These are phyloP conservation scores for Apeltes quadracus DNA, from an alignment of 2,113 vertebrate genomes.

Conservation along the genomic window DNA sequence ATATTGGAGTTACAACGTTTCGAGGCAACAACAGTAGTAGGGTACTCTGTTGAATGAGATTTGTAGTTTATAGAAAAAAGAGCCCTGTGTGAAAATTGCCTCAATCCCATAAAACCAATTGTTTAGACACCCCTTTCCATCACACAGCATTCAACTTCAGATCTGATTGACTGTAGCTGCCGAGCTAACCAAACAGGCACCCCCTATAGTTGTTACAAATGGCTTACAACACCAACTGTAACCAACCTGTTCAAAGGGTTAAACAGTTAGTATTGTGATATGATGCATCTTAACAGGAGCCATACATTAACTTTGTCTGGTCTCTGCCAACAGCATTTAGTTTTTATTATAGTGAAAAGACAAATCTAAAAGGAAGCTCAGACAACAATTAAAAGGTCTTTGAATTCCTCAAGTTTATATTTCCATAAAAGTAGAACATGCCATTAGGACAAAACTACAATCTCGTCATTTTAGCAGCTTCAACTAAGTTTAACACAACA, in stretches of 20 bases:
- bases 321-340: constrained; percentile 21
- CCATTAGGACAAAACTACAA: background rate
- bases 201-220: background rate
- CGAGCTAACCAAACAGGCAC: background rate
- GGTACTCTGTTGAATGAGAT: constrained; percentile 30
- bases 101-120: background rate
- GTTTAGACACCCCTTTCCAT: constrained; percentile 13
- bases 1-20: constrained; percentile 24
- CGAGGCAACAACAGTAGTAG: constrained; percentile 44
- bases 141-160: background rate
- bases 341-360: constrained; percentile 20
- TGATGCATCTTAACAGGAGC: constrained; percentile 1
- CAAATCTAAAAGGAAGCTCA: constrained; percentile 12
- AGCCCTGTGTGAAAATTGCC: constrained; percentile 43
- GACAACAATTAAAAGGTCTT: background rate
- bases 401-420: background rate
- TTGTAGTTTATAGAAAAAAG: constrained; percentile 52
- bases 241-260: background rate
- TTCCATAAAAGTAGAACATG: background rate
- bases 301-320: background rate
- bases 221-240: background rate
- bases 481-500: background rate
- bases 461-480: background rate
- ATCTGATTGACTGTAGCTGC: background rate
- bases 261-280: constrained; percentile 6